A percentile compares a stretch with the other conserved stretches of the same genome.
Evolutionary conservation across 1,140 invertebrate species (phyloP).

Genomic region (Dufourea novaeangliae): DNA sequence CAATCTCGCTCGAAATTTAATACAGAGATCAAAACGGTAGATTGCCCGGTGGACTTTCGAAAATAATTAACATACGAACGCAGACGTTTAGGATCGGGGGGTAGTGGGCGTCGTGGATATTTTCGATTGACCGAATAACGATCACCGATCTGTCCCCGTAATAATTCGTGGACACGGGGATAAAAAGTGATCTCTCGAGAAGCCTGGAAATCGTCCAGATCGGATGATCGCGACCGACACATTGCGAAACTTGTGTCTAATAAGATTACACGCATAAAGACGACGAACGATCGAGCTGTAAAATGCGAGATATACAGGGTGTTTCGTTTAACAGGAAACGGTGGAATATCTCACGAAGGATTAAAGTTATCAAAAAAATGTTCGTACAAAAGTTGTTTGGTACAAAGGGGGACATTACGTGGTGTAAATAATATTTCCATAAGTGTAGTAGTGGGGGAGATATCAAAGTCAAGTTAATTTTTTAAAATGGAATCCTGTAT

Average conservation of each 20-base stretch:
- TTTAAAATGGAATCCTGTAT: no score
- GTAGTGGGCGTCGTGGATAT: neutral
- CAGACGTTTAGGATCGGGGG: neutral
- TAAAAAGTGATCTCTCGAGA: neutral
- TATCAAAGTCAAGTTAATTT: no score
- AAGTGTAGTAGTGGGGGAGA: no score
- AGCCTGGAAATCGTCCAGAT: neutral
- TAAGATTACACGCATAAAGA: no score
- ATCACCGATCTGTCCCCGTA: neutral
- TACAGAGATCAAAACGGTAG: neutral
- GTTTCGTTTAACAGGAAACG: no score
- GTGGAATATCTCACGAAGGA: no score
- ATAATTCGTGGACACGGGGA: neutral
- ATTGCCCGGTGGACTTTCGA: neutral
- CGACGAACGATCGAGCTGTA: constrained; percentile 7
- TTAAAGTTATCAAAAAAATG: no score
- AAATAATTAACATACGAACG: constrained; percentile 14
- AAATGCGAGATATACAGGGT: no score
- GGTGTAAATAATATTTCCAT: no score
- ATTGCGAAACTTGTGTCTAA: no score
- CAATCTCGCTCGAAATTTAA: neutral
- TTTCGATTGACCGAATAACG: neutral
- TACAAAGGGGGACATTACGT: no score
- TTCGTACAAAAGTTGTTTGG: no score
- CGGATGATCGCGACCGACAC: constrained; percentile 13